Conservation (phyloP, 2,113 vertebrate species). For the Nerophis lumbriciformis region DNA sequence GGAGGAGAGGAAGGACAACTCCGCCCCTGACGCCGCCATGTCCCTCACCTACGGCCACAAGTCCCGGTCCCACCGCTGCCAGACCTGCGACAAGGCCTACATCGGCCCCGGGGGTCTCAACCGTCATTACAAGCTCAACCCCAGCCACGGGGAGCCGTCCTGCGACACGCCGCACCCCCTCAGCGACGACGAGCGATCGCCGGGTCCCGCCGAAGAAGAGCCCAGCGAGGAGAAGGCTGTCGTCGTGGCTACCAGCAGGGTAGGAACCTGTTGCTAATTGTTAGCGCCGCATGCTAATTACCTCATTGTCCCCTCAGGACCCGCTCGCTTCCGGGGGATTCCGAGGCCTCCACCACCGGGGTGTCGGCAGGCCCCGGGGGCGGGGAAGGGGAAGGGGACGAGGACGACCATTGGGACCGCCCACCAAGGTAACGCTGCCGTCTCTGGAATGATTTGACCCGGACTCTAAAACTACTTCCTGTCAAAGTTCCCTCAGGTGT, state of each 20-base stretch:
- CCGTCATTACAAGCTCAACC: slow-evolving; percentile 88
- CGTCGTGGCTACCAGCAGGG: slow-evolving; percentile 23
- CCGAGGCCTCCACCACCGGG: slow-evolving; percentile 52
- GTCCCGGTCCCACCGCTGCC: slow-evolving; percentile 81
- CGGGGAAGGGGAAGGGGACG: slow-evolving; percentile 61
- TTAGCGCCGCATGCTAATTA: not conserved
- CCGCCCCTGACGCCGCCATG: not conserved
- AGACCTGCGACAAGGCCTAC: slow-evolving; percentile 88
- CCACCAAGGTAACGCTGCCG: slow-evolving; percentile 42
- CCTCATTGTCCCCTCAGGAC: slow-evolving; percentile 25
- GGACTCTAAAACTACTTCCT: not conserved
- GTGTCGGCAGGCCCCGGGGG: slow-evolving; percentile 65
- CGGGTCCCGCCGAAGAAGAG: slow-evolving; percentile 18
- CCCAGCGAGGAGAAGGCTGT: slow-evolving; percentile 19
- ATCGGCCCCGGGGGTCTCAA: slow-evolving; percentile 90
- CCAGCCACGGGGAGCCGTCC: slow-evolving; percentile 73
- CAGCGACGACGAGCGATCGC: slow-evolving; percentile 16
- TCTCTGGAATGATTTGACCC: too few species aligned
- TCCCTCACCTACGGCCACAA: slow-evolving; percentile 71
- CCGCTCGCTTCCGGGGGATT: slow-evolving; percentile 38
- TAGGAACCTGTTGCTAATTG: slow-evolving; percentile 3
- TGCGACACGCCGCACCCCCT: not conserved
- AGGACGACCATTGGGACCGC: slow-evolving; percentile 61
- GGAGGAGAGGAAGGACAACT: slow-evolving; percentile 61
- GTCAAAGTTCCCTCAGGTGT: slow-evolving; percentile 26